Conservation (phyloP, 2,113 vertebrate species). For the Rhynchomys soricoides region DNA sequence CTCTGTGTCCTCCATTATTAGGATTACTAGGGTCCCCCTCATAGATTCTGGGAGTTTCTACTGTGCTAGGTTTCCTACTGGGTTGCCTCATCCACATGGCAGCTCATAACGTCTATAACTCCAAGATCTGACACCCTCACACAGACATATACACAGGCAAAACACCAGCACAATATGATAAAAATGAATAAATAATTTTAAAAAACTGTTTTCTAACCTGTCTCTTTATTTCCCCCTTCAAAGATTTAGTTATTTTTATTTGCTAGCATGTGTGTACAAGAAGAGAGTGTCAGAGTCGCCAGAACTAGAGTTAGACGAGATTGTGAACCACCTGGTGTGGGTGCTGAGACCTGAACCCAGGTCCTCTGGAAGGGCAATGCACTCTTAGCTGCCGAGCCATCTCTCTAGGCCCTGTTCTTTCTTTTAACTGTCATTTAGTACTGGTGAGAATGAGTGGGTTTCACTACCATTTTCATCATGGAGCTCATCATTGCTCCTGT, state of each 20-base stretch:
- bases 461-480: neutral
- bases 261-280: neutral
- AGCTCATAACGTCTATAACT: neutral
- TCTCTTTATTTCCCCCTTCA: neutral
- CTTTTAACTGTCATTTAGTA: neutral
- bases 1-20: neutral
- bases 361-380: neutral
- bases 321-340: neutral
- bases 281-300: neutral
- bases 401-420: neutral
- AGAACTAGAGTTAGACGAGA: neutral
- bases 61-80: neutral
- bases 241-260: neutral
- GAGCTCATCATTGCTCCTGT: neutral
- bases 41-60: neutral
- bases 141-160: too few species aligned
- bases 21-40: neutral
- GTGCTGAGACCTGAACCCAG: neutral
- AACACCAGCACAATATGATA: too few species aligned
- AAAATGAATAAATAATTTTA: too few species aligned
- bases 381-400: neutral
- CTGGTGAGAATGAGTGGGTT: neutral
- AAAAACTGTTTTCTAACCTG: neutral
- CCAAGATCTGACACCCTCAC: neutral
- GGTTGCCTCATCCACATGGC: neutral